These are phyloP conservation scores for Drosophila anceps DNA, from an alignment of 2,888 invertebrate species.

Conservation along the genomic window DNA sequence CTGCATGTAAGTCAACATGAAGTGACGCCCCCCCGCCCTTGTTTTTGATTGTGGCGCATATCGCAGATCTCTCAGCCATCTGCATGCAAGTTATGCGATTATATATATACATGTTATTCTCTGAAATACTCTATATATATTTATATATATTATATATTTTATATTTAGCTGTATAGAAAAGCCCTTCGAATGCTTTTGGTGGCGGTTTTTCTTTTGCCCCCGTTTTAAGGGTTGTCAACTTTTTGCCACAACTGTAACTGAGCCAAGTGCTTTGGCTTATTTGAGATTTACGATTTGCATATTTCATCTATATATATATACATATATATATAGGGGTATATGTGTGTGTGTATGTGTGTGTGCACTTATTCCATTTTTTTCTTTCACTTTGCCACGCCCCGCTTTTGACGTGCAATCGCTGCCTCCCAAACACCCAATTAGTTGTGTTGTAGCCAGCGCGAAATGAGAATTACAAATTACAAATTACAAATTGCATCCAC, in stretches of 20 bases:
- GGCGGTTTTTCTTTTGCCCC: conserved; percentile 26
- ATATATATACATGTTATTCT: conserved; percentile 31
- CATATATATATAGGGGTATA: background rate
- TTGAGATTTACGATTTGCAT: conserved; percentile 71
- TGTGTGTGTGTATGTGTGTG: background rate
- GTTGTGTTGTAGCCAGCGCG: conserved; percentile 25
- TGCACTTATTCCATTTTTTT: background rate
- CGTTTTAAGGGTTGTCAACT: conserved; percentile 59
- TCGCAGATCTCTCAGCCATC: conserved; percentile 64
- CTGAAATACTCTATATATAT: conserved; percentile 16
- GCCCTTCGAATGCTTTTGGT: conserved; percentile 33
- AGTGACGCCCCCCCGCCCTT: conserved; percentile 20
- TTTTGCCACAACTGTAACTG: conserved; percentile 46
- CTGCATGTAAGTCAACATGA: conserved; percentile 1
- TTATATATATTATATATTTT: conserved; percentile 31
- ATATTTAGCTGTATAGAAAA: conserved; percentile 41
- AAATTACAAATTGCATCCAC: conserved; percentile 65
- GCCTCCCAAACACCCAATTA: conserved; percentile 51
- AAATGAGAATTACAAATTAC: conserved; percentile 62
- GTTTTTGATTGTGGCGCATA: conserved; percentile 9
- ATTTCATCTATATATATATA: conserved; percentile 43
- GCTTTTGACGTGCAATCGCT: conserved; percentile 41
- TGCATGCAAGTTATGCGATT: conserved; percentile 55
- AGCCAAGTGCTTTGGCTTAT: conserved; percentile 70
- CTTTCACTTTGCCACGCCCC: conserved; percentile 2